phyloP scores from a whole-genome alignment of 2,797 vertebrate species.

The Eulemur rubriventer region DNA sequence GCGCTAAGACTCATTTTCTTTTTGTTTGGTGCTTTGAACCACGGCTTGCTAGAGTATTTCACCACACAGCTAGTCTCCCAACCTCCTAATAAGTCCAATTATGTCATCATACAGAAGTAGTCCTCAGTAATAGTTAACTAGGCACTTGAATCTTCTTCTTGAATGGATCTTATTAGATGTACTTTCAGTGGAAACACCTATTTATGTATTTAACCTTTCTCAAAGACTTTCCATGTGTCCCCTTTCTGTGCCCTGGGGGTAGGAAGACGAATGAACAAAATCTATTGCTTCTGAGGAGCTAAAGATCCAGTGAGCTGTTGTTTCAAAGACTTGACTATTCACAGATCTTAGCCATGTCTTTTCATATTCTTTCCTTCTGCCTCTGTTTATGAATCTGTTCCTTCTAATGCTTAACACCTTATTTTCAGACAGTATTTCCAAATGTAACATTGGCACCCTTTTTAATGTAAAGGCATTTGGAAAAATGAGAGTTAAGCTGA shows the following conservation, averaged over 20 bases:
- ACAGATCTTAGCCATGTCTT: background rate
- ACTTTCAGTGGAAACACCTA: background rate
- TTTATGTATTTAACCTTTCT: conserved; percentile 16
- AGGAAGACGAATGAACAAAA: conserved; percentile 2
- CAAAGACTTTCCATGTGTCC: background rate
- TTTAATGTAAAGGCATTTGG: background rate
- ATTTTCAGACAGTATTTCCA: background rate
- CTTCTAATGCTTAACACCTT: background rate
- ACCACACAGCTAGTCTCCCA: background rate
- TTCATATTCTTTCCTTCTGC: background rate
- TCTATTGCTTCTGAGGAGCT: background rate
- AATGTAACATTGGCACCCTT: background rate
- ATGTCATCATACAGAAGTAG: background rate
- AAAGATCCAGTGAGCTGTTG: background rate
- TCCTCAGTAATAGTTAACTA: background rate
- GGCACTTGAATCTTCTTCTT: background rate
- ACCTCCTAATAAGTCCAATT: background rate
- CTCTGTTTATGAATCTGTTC: background rate
- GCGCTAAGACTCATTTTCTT: background rate
- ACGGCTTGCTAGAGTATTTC: background rate
- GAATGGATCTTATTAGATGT: background rate
- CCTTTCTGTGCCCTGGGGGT: background rate
- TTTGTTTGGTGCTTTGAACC: background rate
- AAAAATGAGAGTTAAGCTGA: background rate
- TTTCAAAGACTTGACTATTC: background rate